Base-by-base conservation (phyloP, 2,113 vertebrate species). In the Tetraodon nigroviridis region DNA sequence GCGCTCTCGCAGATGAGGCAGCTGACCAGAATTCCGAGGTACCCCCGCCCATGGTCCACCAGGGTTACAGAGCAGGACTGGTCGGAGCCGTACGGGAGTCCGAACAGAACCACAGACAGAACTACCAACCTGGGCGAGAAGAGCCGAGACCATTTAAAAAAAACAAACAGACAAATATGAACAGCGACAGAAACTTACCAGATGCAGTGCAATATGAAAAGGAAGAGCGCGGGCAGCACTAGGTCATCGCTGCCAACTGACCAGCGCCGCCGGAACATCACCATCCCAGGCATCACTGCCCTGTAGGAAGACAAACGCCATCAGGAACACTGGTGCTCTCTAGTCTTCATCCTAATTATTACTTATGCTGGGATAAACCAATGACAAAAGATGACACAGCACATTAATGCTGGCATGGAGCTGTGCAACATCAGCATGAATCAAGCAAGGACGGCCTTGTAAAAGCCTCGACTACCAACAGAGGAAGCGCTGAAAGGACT, bases 191-290 rank as follows among this genome's bases (percentile, higher is more conserved):
- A 17, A 52, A 78, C 90, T 89, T 59, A 98, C 97, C 97, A 99
- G 85, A 94, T 92, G 86, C 94, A 95, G 80, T 99, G 97, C 69
- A 99, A 89, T 67, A 99, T 86, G 85, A 99, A 99, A 75, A 99
- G 95, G 84, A 99, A 98, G 88, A 98, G 86, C 45, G 94, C 97
- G 0, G 97, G 97, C 90, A 99, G 86, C 91, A 99, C 97, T 76
- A 99, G 93, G 94, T 99, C 97, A 93, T 99, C 97, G 78, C 96
- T 99, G 91, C 96, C 97, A 79, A 99, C 97, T 93, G 97, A 98
- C 97, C 97, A 99, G 92, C 97, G 96, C 79, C 97, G 92, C 88
- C 96, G 94, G 90, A 99, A 99, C 90, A 99, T 94, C 76, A 99
- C 97, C 77, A 98, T 99, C 79, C 97, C 97, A 80, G 97, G 96